These are phyloP conservation scores for Oeneis ivallda DNA, from an alignment of 2,888 invertebrate species.

Conservation along the genomic window DNA sequence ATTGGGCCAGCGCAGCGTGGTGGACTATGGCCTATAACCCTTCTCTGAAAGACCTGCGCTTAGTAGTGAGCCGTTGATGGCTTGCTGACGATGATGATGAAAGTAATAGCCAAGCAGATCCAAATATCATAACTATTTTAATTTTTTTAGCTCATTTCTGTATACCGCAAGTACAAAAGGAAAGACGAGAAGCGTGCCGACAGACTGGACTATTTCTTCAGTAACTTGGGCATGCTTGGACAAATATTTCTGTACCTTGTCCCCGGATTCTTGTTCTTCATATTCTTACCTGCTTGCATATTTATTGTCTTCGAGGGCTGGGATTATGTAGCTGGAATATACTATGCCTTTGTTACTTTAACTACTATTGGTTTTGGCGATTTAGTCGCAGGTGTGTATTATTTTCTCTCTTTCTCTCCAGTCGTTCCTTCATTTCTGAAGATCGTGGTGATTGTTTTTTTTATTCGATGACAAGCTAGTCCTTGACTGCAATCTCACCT, in stretches of 20 bases:
- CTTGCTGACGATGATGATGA: too few species aligned
- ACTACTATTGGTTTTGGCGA: slow-evolving; percentile 97
- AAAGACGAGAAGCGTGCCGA: slow-evolving; percentile 82
- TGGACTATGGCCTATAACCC: too few species aligned
- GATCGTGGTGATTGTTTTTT: too few species aligned
- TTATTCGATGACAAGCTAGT: too few species aligned
- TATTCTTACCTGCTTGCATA: slow-evolving; percentile 91
- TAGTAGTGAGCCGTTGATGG: too few species aligned
- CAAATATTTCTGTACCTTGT: slow-evolving; percentile 92
- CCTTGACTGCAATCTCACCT: too few species aligned
- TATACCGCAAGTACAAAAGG: slow-evolving; percentile 91
- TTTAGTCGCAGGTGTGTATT: slow-evolving; percentile 87
- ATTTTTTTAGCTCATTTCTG: slow-evolving; percentile 85
- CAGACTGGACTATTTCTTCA: slow-evolving; percentile 83
- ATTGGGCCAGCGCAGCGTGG: too few species aligned
- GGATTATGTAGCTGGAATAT: slow-evolving; percentile 91
- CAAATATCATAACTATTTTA: background rate
- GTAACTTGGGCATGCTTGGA: slow-evolving; percentile 87
- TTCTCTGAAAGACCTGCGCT: too few species aligned
- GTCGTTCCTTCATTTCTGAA: too few species aligned
- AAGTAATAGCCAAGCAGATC: too few species aligned
- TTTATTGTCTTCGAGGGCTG: slow-evolving; percentile 93
- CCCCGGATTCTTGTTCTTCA: slow-evolving; percentile 94
- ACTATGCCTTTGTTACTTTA: slow-evolving; percentile 93
- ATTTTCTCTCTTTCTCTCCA: too few species aligned